Evolutionary conservation across 35 echinoderm and acorn worm genomes (phyloP).

Genomic region (Holothuria glaberrima): DNA sequence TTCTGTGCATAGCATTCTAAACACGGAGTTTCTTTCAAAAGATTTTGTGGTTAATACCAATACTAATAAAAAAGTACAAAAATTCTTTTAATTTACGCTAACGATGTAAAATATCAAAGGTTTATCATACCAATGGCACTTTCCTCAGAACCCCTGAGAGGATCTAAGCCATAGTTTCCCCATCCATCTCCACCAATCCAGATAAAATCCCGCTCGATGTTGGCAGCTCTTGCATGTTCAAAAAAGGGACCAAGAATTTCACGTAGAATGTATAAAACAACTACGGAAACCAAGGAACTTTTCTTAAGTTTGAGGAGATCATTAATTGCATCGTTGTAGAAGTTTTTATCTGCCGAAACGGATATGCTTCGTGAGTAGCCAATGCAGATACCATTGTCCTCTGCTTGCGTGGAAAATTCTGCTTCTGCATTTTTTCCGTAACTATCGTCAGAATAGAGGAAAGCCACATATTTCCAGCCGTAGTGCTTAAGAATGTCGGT

Average conservation of each 20-base stretch:
- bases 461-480: slow-evolving; percentile 91
- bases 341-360: background rate
- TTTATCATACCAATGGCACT: slow-evolving; percentile 39
- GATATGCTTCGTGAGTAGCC: slow-evolving; percentile 61
- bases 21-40: too few species aligned
- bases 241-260: slow-evolving; percentile 55
- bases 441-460: slow-evolving; percentile 87
- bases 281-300: slow-evolving; percentile 38
- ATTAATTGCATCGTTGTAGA: background rate
- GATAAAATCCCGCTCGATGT: slow-evolving; percentile 58
- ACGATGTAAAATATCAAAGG: too few species aligned
- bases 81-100: too few species aligned
- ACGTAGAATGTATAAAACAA: slow-evolving; percentile 78
- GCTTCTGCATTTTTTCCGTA: slow-evolving; percentile 81
- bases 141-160: background rate
- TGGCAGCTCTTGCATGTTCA: background rate
- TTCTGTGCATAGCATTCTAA: too few species aligned
- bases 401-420: slow-evolving; percentile 65
- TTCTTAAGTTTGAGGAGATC: slow-evolving; percentile 2
- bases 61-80: too few species aligned
- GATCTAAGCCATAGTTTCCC: slow-evolving; percentile 66
- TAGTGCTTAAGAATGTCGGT: slow-evolving; percentile 80
- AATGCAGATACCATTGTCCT: slow-evolving; percentile 69
- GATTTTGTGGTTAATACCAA: too few species aligned
- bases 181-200: slow-evolving; percentile 86